Evolutionary conservation across 2,797 vertebrate genomes (phyloP), one percentile per base, ranked within the genome.

Genomic region (Ambastaia sidthimunki): DNA sequence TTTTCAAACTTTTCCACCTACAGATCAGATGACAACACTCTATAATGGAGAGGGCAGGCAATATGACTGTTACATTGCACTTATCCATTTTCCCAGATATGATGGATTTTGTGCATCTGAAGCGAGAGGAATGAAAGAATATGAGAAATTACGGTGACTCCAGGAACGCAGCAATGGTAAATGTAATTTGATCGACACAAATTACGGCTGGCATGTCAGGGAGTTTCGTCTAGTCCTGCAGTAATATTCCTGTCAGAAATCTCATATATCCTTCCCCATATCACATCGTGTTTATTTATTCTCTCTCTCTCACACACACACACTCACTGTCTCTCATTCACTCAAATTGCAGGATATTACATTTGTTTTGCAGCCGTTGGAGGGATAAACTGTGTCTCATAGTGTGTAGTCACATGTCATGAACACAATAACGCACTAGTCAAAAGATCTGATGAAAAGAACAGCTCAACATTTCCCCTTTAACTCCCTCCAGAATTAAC

Each of bases 391-490:
- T 82, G 67, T 78, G 76, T 85, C 76, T 74, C 48, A 54, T 74
- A 93, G 93, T 95, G 94, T 95, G 81, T 85, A 83, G 74, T 77
- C 69, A 66, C 34, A 74, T 83, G 83, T 81, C 81, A 83, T 60
- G 69, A 73, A 76, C 70, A 74, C 81, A 84, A 83, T 78, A 83
- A 83, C 44, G 78, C 57, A 76, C 55, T 60, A 83, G 79, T 82
- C 81, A 75, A 81, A 83, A 71, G 48, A 16, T 44, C 78, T 66
- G 73, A 85, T 78, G 80, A 78, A 80, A 83, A 72, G 66, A 78
- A 68, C 37, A 76, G 44, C 55, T 41, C 55, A 41, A 66, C 69
- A 16, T 52, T 74, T 74, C 76, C 55, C 44, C 60, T 74, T 72
- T 13, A 57, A 71, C 60, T 78, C 63, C 54, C 78, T 71, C 68